A percentile compares a stretch with the other conserved stretches of the same genome.
Evolutionary conservation across 2,888 invertebrate species (phyloP).

Genomic region (Eurois occulta): DNA sequence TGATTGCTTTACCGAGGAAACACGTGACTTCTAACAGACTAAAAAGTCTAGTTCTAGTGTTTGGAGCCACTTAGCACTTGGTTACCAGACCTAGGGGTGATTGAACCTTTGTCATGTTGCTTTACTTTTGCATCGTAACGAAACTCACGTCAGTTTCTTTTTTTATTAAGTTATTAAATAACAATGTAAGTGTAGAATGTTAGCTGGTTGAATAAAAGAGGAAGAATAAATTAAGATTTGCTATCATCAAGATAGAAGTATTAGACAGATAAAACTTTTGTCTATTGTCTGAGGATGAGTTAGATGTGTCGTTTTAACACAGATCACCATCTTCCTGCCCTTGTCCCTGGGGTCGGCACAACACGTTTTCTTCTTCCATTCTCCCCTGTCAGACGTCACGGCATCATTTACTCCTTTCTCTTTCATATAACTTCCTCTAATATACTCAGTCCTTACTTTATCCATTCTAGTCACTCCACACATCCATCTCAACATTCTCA

Average conservation of each 20-base stretch:
- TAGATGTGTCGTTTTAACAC: neutral
- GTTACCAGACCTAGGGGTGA: conserved; percentile 22
- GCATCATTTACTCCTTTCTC: too few species aligned
- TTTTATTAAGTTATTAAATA: neutral
- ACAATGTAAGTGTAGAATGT: neutral
- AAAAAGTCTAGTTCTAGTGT: conserved; percentile 19
- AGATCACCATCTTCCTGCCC: too few species aligned
- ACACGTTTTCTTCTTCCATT: too few species aligned
- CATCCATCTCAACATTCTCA: too few species aligned
- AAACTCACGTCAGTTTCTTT: neutral
- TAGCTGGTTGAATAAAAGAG: neutral
- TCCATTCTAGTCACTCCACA: too few species aligned
- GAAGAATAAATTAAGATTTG: neutral
- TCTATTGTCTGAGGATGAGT: neutral
- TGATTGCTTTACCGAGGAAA: conserved; percentile 46
- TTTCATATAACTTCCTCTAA: too few species aligned
- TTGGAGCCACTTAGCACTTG: conserved; percentile 28
- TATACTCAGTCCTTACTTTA: too few species aligned
- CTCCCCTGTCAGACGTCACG: too few species aligned
- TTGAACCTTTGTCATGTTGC: conserved; percentile 21
- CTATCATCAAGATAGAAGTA: neutral
- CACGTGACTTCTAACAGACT: conserved; percentile 20
- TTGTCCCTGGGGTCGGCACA: too few species aligned
- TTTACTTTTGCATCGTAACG: conserved; percentile 7
- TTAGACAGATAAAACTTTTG: neutral